Evolutionary conservation across 2,888 invertebrate genomes (phyloP).

Genomic region (Auanema sp.): DNA sequence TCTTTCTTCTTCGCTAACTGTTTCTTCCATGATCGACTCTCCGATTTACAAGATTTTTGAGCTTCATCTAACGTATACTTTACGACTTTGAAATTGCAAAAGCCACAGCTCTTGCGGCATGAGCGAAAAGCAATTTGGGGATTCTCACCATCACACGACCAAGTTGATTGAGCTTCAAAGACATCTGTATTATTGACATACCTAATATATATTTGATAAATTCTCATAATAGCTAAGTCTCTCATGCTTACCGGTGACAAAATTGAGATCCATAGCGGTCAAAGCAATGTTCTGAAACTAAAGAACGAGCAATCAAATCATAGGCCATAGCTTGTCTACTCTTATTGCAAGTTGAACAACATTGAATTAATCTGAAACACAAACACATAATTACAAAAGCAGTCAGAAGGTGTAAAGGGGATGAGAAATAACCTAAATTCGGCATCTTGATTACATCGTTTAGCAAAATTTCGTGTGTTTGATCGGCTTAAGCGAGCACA

Average conservation of each 20-base stretch:
- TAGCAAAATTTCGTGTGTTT: slow-evolving; percentile 38
- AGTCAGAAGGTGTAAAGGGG: neutral
- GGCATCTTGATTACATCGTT: slow-evolving; percentile 49
- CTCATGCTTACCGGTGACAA: slow-evolving; percentile 40
- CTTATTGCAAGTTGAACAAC: slow-evolving; percentile 50
- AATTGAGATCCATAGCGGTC: slow-evolving; percentile 50
- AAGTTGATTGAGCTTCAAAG: slow-evolving; percentile 44
- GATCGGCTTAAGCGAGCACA: slow-evolving; percentile 39
- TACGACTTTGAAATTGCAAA: slow-evolving; percentile 51
- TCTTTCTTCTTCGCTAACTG: too few relatives aligned
- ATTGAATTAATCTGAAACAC: slow-evolving; percentile 46
- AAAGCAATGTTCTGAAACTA: slow-evolving; percentile 51
- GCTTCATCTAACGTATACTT: slow-evolving; percentile 51
- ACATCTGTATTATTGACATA: slow-evolving; percentile 53
- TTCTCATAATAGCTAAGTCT: neutral
- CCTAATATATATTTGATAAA: slow-evolving; percentile 22
- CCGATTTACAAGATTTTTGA: slow-evolving; percentile 29
- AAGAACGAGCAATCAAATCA: slow-evolving; percentile 49
- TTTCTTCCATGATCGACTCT: neutral
- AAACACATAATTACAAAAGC: neutral
- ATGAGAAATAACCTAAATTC: slow-evolving; percentile 40
- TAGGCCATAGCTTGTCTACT: slow-evolving; percentile 46
- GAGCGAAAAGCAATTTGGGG: slow-evolving; percentile 53
- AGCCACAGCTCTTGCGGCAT: slow-evolving; percentile 52
- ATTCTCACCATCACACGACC: slow-evolving; percentile 53